These are phyloP conservation scores for Margaritifera margaritifera DNA, from an alignment of 2,888 invertebrate species.

Conservation along the genomic window DNA sequence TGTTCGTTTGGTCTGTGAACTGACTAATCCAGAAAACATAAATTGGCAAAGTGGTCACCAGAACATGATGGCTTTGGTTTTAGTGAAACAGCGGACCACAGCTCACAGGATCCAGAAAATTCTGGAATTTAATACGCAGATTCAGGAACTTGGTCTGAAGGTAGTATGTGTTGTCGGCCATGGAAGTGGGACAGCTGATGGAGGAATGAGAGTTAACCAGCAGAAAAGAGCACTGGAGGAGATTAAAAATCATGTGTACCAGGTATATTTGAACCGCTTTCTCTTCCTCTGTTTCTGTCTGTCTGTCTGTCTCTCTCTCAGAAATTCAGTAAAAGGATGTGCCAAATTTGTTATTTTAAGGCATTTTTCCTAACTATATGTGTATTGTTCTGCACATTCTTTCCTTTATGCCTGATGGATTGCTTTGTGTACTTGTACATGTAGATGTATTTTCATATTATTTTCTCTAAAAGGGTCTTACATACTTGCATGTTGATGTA, in stretches of 20 bases:
- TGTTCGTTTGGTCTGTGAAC: conserved; percentile 34
- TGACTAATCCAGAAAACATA: conserved; percentile 34
- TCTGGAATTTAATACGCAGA: conserved; percentile 31
- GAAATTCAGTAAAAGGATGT: conserved; percentile 1
- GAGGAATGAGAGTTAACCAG: conserved; percentile 64
- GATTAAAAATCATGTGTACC: conserved; percentile 49
- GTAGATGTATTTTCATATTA: no score
- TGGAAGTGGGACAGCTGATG: conserved; percentile 48
- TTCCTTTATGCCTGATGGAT: no score
- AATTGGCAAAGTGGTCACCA: conserved; percentile 23
- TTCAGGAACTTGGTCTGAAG: conserved; percentile 25
- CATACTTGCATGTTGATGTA: no score
- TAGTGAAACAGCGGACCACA: conserved; percentile 57
- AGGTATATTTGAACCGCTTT: conserved; percentile 14
- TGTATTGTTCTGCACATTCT: no score
- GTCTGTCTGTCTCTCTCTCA: not conserved
- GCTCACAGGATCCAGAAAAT: conserved; percentile 46
- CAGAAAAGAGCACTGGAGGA: conserved; percentile 58
- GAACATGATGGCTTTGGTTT: conserved; percentile 52
- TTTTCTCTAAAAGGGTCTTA: no score
- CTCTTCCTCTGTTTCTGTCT: no score
- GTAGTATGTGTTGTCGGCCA: conserved; percentile 60
- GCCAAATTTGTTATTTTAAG: no score
- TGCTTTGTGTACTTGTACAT: no score
- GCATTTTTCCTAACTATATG: no score